Base-by-base conservation (phyloP, 2,113 vertebrate species). In the Podiceps cristatus region DNA sequence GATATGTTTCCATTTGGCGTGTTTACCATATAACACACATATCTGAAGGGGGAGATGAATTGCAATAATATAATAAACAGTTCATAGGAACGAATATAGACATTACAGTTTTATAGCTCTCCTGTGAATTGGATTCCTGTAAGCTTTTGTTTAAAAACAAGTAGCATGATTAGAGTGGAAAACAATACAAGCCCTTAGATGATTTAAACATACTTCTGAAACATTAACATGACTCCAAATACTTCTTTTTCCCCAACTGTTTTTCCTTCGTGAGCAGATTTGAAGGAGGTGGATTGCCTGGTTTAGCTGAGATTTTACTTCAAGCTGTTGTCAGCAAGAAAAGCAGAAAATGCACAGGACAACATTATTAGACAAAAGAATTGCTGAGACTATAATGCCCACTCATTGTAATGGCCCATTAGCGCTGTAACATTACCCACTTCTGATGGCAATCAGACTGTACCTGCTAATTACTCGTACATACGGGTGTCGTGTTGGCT, bases 61-160 rank as follows among this genome's bases (percentile, higher is more conserved):
- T 73, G 59, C 74, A 85, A 25, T 40, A 64, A 35, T 49, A 83
- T 25, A 96, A 88, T 29, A 80, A 91, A 75, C 50, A 27, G 31
- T 44, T 82, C 45, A 47, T 11, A 40, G 63, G 45, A 79, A 71
- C 31, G 27, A 79, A 88, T 58, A 27, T 50, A 50, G 1, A 3
- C 18, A 60, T 68, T 67, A 52, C 13, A 9, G 27, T 58, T 92
- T 90, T 93, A 60, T 58, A 66, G 66, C 49, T 84, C 78, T 84
- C 80, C 67, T 68, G 68, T 56, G 86, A 89, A 84, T 80, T 64
- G 49, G 67, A 95, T 91, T 82, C 60, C 73, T 63, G 42, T 22
- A 91, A 82, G 83, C 52, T 85, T 91, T 89, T 87, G 35, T 83
- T 96, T 86, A 92, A 91, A 85, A 95, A 68, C 67, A 95, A 81